Evolutionary conservation across 2,797 vertebrate species (phyloP).

Genomic region (Aplochiton taeniatus): DNA sequence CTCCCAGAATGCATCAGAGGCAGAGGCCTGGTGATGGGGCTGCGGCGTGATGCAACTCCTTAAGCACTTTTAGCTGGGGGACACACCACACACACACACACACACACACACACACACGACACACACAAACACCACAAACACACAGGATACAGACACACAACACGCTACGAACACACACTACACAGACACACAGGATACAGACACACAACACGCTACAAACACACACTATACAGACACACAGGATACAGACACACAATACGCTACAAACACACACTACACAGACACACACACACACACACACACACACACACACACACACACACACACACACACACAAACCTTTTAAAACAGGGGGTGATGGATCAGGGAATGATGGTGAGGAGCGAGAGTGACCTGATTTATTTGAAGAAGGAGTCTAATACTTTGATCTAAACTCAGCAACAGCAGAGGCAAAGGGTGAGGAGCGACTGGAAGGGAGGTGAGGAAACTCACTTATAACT

Average conservation of each 20-base stretch:
- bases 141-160: too few species aligned
- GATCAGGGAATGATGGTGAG: not conserved
- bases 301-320: slow-evolving; percentile 4
- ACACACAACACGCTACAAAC: not conserved
- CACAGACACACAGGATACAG: not conserved
- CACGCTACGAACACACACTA: too few species aligned
- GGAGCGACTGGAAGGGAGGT: too few species aligned
- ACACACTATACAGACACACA: slow-evolving; percentile 7
- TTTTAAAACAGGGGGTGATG: too few species aligned
- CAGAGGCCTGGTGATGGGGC: not conserved
- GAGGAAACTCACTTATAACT: slow-evolving; percentile 49
- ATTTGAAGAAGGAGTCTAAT: slow-evolving; percentile 25
- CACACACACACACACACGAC: not conserved
- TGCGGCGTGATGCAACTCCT: slow-evolving; percentile 22
- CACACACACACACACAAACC: not conserved
- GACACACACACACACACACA: not conserved
- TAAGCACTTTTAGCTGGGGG: not conserved
- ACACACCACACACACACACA: not conserved
- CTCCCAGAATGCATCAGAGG: slow-evolving; percentile 18
- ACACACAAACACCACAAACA: slow-evolving; percentile 9
- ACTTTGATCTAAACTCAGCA: slow-evolving; percentile 48
- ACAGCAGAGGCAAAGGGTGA: too few species aligned
- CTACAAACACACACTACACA: not conserved
- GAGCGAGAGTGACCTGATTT: slow-evolving; percentile 22
- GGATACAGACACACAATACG: too few species aligned